Percentiles rank a stretch among this genome's conserved stretches.
Evolutionary conservation across 2,113 vertebrate species (phyloP).

Genomic region (Limanda limanda): DNA sequence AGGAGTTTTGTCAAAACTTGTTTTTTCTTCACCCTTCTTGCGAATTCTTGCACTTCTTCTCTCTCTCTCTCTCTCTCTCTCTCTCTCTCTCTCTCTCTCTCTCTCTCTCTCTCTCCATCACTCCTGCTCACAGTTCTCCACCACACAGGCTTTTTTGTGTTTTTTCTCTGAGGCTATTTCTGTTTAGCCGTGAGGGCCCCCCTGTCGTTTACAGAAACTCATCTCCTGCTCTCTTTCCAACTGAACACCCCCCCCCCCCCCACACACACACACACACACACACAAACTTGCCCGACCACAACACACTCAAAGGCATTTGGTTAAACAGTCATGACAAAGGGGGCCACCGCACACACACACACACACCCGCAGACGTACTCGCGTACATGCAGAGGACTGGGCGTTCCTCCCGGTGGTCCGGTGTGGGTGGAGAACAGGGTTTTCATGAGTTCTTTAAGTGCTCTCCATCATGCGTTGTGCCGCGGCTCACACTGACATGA

Average conservation of each 20-base stretch:
- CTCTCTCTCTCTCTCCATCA: neutral
- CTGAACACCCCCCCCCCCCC: constrained; percentile 11
- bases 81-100: neutral
- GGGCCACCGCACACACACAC: constrained; percentile 24
- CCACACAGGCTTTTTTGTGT: constrained; percentile 27
- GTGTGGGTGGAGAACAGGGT: constrained; percentile 55
- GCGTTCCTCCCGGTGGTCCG: constrained; percentile 8
- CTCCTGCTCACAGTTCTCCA: constrained; percentile 3
- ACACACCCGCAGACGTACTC: constrained; percentile 28
- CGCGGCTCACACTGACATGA: constrained; percentile 61
- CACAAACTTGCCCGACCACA: constrained; percentile 50
- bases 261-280: constrained; percentile 22
- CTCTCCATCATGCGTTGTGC: constrained; percentile 53
- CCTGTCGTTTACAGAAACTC: constrained; percentile 60
- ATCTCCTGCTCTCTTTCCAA: constrained; percentile 48
- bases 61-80: neutral
- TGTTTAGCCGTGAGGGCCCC: constrained; percentile 70
- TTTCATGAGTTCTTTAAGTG: constrained; percentile 77
- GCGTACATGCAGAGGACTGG: constrained; percentile 12
- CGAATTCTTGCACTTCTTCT: neutral
- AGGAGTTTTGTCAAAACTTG: constrained; percentile 10
- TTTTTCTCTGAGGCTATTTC: constrained; percentile 69
- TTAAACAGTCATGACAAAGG: constrained; percentile 62
- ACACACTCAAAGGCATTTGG: constrained; percentile 43
- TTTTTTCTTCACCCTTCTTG: neutral